phyloP scores from a whole-genome alignment of 2,797 vertebrate genomes.

The Anableps anableps region DNA sequence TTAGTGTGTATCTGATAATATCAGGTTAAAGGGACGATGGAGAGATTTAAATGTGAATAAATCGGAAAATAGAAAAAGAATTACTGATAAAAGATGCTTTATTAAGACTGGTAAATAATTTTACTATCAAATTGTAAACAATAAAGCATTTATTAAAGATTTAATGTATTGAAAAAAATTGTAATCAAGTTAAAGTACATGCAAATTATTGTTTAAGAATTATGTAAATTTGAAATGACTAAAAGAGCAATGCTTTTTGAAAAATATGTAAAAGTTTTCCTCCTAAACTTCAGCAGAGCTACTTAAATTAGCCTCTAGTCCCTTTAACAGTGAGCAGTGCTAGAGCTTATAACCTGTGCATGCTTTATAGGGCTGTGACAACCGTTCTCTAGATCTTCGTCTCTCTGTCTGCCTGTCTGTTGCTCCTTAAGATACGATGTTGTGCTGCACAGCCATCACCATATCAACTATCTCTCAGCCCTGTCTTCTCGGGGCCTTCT shows the following conservation, averaged over 20 bases:
- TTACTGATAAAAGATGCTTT: constrained; percentile 93
- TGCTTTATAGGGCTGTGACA: constrained; percentile 79
- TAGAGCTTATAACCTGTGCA: constrained; percentile 80
- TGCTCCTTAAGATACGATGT: constrained; percentile 74
- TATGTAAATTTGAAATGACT: constrained; percentile 78
- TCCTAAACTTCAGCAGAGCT: constrained; percentile 76
- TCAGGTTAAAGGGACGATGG: constrained; percentile 99
- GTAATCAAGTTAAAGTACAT: constrained; percentile 85
- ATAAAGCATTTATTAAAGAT: constrained; percentile 98
- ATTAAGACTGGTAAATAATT: constrained; percentile 93
- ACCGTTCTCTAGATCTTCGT: constrained; percentile 72
- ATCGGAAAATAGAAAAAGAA: constrained; percentile 91
- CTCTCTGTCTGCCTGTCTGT: constrained; percentile 77
- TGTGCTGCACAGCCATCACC: constrained; percentile 74
- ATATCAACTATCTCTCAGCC: constrained; percentile 79
- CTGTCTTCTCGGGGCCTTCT: constrained; percentile 68
- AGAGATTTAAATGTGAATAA: constrained; percentile 99
- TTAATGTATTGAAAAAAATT: constrained; percentile 80
- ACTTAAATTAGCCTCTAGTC: constrained; percentile 82
- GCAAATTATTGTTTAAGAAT: constrained; percentile 73
- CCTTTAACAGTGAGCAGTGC: constrained; percentile 82
- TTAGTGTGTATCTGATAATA: constrained; percentile 94
- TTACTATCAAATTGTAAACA: constrained; percentile 85
- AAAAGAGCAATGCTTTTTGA: constrained; percentile 73
- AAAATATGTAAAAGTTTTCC: constrained; percentile 70